These are phyloP conservation scores for Bombyx mori DNA, from an alignment of 1,140 invertebrate genomes.

Conservation along the genomic window DNA sequence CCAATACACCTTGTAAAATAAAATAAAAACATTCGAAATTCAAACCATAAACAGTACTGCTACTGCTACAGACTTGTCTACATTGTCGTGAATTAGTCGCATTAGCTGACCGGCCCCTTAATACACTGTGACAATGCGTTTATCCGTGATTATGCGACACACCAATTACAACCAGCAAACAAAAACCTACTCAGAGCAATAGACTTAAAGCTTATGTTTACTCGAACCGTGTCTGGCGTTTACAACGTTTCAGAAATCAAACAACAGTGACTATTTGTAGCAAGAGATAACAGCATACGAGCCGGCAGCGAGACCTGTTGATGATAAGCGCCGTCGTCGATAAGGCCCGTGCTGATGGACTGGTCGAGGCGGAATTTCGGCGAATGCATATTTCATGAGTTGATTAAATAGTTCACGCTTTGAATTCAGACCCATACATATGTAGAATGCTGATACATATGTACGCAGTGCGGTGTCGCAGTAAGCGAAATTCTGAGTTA, in stretches of 20 bases:
- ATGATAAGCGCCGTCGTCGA: slow-evolving; percentile 65
- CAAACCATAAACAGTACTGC: slow-evolving; percentile 28
- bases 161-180: slow-evolving; percentile 7
- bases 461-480: slow-evolving; percentile 21
- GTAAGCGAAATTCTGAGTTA: slow-evolving; percentile 5
- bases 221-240: neutral
- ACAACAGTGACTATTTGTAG: slow-evolving; percentile 57
- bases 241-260: slow-evolving; percentile 13
- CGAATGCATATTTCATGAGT: slow-evolving; percentile 67
- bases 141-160: slow-evolving; percentile 46
- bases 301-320: slow-evolving; percentile 62
- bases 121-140: slow-evolving; percentile 58
- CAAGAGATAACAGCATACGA: slow-evolving; percentile 64
- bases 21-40: slow-evolving; percentile 7
- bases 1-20: neutral
- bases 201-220: slow-evolving; percentile 6
- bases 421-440: slow-evolving; percentile 39
- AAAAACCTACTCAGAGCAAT: slow-evolving; percentile 6
- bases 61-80: slow-evolving; percentile 35
- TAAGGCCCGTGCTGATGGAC: slow-evolving; percentile 59
- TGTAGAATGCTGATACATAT: slow-evolving; percentile 15
- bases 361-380: slow-evolving; percentile 58
- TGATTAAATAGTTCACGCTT: slow-evolving; percentile 68
- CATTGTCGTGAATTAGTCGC: slow-evolving; percentile 60
- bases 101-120: slow-evolving; percentile 52